Evolutionary conservation across 2,797 vertebrate species (phyloP).

Genomic region (Phrynocephalus forsythii): DNA sequence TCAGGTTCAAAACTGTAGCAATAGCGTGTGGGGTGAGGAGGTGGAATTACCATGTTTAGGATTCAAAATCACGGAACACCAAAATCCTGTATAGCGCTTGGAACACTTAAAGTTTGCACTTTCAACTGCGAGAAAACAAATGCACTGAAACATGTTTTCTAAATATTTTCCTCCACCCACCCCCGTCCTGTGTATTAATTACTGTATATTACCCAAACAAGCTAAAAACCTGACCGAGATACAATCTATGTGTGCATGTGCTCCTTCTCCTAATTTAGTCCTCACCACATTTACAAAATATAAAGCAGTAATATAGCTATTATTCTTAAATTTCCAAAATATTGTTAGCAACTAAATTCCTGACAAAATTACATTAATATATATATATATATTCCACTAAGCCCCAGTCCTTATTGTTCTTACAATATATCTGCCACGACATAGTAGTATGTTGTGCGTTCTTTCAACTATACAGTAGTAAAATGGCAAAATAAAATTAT

Average conservation of each 20-base stretch:
- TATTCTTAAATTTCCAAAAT: background rate
- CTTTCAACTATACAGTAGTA: background rate
- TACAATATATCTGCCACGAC: background rate
- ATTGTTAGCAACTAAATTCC: background rate
- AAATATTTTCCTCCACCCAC: background rate
- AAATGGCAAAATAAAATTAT: background rate
- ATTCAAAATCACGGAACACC: background rate
- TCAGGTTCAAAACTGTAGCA: background rate
- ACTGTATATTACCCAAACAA: background rate
- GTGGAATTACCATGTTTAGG: background rate
- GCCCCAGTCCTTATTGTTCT: background rate
- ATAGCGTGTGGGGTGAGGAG: background rate
- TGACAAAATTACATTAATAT: background rate
- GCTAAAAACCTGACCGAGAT: background rate
- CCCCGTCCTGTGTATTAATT: background rate
- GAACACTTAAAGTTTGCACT: background rate
- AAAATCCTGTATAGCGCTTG: background rate
- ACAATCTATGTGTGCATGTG: background rate
- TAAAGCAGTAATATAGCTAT: background rate
- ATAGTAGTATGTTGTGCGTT: too few relatives aligned
- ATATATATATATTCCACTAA: background rate
- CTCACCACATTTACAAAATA: background rate
- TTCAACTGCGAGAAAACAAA: background rate
- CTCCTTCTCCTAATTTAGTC: background rate
- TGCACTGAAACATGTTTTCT: background rate